These are phyloP conservation scores for Cistogaster globosa DNA, from an alignment of 2,888 invertebrate genomes.

Conservation along the genomic window DNA sequence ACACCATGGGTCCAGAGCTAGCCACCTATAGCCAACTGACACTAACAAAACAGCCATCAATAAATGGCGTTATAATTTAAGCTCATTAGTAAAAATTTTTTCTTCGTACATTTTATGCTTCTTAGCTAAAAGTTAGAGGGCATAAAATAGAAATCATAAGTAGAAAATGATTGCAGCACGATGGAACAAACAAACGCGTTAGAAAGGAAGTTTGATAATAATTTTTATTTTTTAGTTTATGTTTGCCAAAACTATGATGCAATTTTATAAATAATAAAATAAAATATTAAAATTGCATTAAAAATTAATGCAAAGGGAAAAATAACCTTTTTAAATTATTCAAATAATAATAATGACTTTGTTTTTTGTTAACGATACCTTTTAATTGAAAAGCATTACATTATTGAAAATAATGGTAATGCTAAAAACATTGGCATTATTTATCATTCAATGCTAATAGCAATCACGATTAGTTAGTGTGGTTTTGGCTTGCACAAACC, in stretches of 20 bases:
- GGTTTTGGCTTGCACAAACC: too few species aligned
- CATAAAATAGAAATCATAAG: slow-evolving; percentile 36
- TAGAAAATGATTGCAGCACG: slow-evolving; percentile 8
- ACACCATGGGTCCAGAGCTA: slow-evolving; percentile 1
- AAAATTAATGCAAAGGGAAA: background rate
- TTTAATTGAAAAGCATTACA: too few species aligned
- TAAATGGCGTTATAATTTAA: slow-evolving; percentile 71
- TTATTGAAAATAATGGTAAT: too few species aligned
- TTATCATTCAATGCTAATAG: too few species aligned
- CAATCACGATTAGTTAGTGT: too few species aligned
- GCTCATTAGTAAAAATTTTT: slow-evolving; percentile 66
- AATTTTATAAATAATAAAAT: slow-evolving; percentile 14
- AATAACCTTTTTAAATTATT: too few species aligned
- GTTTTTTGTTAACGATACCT: too few species aligned
- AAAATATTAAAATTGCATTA: slow-evolving; percentile 17
- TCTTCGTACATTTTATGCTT: slow-evolving; percentile 42
- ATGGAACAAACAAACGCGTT: background rate
- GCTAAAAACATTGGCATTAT: too few species aligned
- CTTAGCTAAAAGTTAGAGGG: slow-evolving; percentile 64
- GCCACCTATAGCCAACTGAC: slow-evolving; percentile 24
- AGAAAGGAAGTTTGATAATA: slow-evolving; percentile 66
- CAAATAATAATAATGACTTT: too few species aligned
- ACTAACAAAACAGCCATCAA: slow-evolving; percentile 64
- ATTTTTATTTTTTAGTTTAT: slow-evolving; percentile 31
- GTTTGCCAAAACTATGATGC: slow-evolving; percentile 29